Base-by-base conservation (phyloP, 1,140 invertebrate species). In the Solenopsis fugax region DNA sequence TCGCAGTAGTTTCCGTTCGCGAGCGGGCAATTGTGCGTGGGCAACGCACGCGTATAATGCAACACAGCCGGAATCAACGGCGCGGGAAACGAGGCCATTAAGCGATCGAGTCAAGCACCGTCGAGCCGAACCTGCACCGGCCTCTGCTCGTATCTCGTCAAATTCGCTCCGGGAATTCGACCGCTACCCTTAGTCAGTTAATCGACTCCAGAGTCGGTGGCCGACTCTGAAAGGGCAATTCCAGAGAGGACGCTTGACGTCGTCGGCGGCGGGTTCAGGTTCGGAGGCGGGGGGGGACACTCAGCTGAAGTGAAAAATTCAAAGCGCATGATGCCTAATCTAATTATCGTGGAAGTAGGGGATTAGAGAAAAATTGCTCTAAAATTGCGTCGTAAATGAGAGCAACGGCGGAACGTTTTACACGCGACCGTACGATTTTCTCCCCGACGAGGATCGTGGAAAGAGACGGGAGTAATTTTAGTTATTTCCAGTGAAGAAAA, bases 1-100 rank as follows among this genome's bases (percentile, higher is more conserved):
- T n/a, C 77, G 64, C 41, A 7, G 41, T 69, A 71, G 78, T 37
- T 82, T 56, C 52, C 29, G 16, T 54, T 69, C 16, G 58, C 48
- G 50, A 13, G 45, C 67, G 45, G 2, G 81, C 77, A 87, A 84
- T 89, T 24, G 88, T 72, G 56, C 85, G 21, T 58, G 34, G 52
- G 77, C 69, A 87, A 54, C 16, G 16, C 13, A 18, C 62, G 24
- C 54, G 58, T 54, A 60, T 56, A 87, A 84, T 72, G 78, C 58
- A 41, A 4, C 50, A 41, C 29, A 7, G 89, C 64, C 65, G 65
- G 91, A 91, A 88, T 89, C 91, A 93, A 94, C 92, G 91, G 89
- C 69, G 81, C 92, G 91, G 90, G 92, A 94, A 94, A 94, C 91
- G 91, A 92, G 90, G 92, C 91, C 92, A 93, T 94, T 93, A 94